Evolutionary conservation across 2,113 vertebrate genomes (phyloP).

Genomic region (Pterocles orientalis): DNA sequence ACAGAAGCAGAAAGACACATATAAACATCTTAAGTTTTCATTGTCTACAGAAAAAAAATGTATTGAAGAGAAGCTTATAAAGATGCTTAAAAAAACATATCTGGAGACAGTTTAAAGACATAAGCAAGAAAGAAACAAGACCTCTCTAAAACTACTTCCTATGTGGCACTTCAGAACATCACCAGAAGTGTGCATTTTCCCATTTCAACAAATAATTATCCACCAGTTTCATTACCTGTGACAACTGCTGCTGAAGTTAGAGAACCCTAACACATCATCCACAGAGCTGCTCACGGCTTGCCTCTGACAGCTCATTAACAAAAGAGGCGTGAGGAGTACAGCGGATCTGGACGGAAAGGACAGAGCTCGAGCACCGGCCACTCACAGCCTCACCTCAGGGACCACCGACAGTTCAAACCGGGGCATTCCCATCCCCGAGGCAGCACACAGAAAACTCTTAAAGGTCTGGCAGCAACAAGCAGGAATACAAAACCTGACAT

Average conservation of each 20-base stretch:
- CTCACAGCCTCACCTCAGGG: not conserved
- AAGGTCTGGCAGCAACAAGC: not conserved
- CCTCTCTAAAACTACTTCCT: not conserved
- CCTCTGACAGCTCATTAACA: not conserved
- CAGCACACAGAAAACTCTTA: not conserved
- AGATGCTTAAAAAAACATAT: not conserved
- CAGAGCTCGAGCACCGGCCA: not conserved
- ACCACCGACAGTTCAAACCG: fast-evolving
- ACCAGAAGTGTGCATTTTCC: fast-evolving
- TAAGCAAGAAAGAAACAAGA: not conserved
- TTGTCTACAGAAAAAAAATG: not conserved
- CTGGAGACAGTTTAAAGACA: not conserved
- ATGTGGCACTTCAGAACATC: not conserved
- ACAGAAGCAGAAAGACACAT: not conserved
- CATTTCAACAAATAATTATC: not conserved
- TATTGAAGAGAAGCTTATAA: not conserved
- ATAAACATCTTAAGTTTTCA: not conserved
- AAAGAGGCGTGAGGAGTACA: fast-evolving
- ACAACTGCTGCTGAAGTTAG: not conserved
- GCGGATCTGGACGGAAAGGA: fast-evolving
- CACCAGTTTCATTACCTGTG: not conserved
- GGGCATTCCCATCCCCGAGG: not conserved
- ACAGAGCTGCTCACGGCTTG: fast-evolving
- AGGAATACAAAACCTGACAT: fast-evolving
- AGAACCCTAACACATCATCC: not conserved